These are phyloP conservation scores for Uloborus plumipes DNA, from an alignment of 2,888 invertebrate species.

Conservation along the genomic window DNA sequence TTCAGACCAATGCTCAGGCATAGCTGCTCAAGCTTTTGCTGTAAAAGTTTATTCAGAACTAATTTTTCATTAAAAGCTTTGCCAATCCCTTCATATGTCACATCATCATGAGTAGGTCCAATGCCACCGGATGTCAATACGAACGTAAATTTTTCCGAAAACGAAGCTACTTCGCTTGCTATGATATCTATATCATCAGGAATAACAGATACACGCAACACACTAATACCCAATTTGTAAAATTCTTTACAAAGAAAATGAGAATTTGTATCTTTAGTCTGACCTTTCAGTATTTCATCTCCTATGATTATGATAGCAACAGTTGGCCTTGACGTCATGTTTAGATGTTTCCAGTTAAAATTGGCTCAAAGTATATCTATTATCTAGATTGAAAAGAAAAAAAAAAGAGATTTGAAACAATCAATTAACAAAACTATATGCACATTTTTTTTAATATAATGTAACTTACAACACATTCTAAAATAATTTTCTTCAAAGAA, in stretches of 20 bases:
- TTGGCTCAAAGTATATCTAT: not conserved
- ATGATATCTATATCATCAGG: constrained; percentile 79
- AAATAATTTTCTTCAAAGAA: constrained; percentile 9
- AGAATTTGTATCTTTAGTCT: constrained; percentile 80
- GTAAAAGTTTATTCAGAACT: constrained; percentile 71
- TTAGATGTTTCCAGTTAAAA: too few species aligned
- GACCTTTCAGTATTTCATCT: constrained; percentile 83
- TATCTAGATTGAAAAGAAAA: not conserved
- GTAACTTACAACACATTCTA: not conserved
- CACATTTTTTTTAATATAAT: not conserved
- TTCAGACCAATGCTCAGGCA: constrained; percentile 68
- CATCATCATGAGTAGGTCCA: constrained; percentile 84
- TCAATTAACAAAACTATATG: not conserved
- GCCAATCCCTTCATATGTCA: constrained; percentile 80
- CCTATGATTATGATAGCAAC: constrained; percentile 76
- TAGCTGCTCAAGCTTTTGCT: constrained; percentile 70
- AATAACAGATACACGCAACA: constrained; percentile 78
- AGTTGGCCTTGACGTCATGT: constrained; percentile 51
- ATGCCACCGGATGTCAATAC: constrained; percentile 84
- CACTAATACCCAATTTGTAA: constrained; percentile 77
- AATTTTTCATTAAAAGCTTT: constrained; percentile 72
- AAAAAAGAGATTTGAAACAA: constrained; percentile 4
- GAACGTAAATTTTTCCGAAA: constrained; percentile 77
- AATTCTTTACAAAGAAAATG: constrained; percentile 77
- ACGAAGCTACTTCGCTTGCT: constrained; percentile 76